Conservation (phyloP, 2,888 invertebrate species). For the Calliphora vomitoria region DNA sequence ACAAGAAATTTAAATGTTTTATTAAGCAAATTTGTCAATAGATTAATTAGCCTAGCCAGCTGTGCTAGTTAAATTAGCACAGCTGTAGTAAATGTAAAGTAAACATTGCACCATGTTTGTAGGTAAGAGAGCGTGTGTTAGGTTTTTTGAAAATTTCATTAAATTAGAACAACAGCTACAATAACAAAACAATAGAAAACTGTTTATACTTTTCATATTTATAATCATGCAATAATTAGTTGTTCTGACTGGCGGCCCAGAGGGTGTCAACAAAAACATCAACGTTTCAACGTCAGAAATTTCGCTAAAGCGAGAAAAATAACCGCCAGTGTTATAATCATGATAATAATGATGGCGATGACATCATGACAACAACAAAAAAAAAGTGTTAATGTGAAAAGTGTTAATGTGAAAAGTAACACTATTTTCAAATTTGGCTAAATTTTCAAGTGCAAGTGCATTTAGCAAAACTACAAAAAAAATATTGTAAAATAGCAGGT, state of each 20-base stretch:
- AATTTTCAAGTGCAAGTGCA: no score
- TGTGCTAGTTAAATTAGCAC: conserved; percentile 8
- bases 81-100: conserved; percentile 24
- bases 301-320: conserved; percentile 48
- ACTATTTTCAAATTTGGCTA: background rate
- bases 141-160: background rate
- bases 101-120: conserved; percentile 1
- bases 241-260: conserved; percentile 12
- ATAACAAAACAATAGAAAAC: conserved; percentile 68
- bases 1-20: no score
- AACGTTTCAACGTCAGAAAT: conserved; percentile 47
- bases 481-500: no score
- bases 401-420: background rate
- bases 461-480: no score
- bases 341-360: conserved; percentile 29
- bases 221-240: conserved; percentile 69
- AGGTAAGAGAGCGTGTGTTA: no score
- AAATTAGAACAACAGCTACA: conserved; percentile 65
- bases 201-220: conserved; percentile 64
- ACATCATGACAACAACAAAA: conserved; percentile 36
- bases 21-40: background rate
- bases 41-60: background rate
- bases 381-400: conserved; percentile 64
- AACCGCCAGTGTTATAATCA: conserved; percentile 51
- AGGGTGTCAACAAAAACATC: conserved; percentile 71